Base-by-base conservation (phyloP, 2,797 vertebrate species). In the Sciaenops ocellatus region DNA sequence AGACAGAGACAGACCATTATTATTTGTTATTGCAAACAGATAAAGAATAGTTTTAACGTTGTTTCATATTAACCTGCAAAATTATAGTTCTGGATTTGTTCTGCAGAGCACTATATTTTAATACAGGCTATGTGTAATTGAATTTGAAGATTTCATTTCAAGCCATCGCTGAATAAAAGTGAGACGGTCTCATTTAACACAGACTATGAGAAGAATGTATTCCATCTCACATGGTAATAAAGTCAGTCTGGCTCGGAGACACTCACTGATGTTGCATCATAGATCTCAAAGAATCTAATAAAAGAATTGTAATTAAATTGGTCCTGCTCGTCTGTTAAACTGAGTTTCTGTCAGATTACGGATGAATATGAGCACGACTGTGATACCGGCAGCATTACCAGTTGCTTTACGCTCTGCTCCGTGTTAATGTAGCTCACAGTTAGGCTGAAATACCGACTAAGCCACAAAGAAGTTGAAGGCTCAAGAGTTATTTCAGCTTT, bases 1-100 rank as follows among this genome's bases (percentile, higher is more conserved):
- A 24, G 68, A 78, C 75, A 41, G 3, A 81, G 54, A 85, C 44
- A 22, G 64, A 85, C 66, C 42, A 6, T 71, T 46, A 62, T 28
- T 68, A 60, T 84, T 65, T 73, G 42, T 88, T 91, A 84, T 83
- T 90, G 77, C 89, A 83, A 71, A 86, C 42, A 64, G 61, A 81
- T 64, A 69, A 55, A 34, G 57, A 79, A 50, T 22, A 48, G n/a
- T 62, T 71, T 80, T 26, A 57, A n/a, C 22, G 46, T 57, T n/a
- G 52, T 44, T 44, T 76, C 28, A 75, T 50, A 48, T 60, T 8
- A 60, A 72, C 67, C 72, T 56, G 51, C 66, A 72, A 82, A 78
- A 66, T 81, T 75, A 54, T 50, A 69, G 42, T 77, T 67, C 6
- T 79, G 20, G 30, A 71, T 83, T 80, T 64, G 51, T 22, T 73